Evolutionary conservation across 2,888 invertebrate species (phyloP), one percentile per base, ranked within the genome.

Genomic region (Actias luna): DNA sequence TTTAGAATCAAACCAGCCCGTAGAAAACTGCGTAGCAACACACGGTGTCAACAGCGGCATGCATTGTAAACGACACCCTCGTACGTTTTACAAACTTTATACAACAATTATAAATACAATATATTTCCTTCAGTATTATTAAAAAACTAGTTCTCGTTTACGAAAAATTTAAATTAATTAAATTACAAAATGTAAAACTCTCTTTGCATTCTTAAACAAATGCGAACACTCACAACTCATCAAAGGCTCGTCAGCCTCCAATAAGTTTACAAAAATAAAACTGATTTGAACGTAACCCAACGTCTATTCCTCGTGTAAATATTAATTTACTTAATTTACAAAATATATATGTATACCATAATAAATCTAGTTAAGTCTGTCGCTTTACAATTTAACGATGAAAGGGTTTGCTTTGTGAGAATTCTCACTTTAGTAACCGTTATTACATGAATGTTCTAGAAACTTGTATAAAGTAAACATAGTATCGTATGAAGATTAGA

Each of bases 171-270:
- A 62, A 10, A 57, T 46, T 42, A 62, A 18, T 58, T 62, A 33
- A 62, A 57, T 74, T 70, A 77, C 71, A 70, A 77, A 80, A 80
- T 70, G 75, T 80, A 81, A 81, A 76, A 77, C 74, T 68, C 67
- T 83, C 78, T 83, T 83, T 83, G 88, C 88, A 89, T 88, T 89
- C 79, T 89, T 88, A 87, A 89, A 89, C 88, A 89, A 89, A 89
- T 89, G 88, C 88, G 84, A 81, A 76, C 79, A 75, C 78, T 77
- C 77, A 77, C 77, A 69, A 78, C 74, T 78, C 74, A 87, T 83
- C 77, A 78, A 78, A 73, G 79, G 73, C 76, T 64, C 66, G 58
- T 16, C 52, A 67, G 73, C 77, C 84, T 74, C 81, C 83, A 84
- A 87, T 80, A 71, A 82, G 74, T 77, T 72, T 85, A 83, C 79